Evolutionary conservation across 2,797 vertebrate species (phyloP).

Genomic region (Salarias fasciatus): DNA sequence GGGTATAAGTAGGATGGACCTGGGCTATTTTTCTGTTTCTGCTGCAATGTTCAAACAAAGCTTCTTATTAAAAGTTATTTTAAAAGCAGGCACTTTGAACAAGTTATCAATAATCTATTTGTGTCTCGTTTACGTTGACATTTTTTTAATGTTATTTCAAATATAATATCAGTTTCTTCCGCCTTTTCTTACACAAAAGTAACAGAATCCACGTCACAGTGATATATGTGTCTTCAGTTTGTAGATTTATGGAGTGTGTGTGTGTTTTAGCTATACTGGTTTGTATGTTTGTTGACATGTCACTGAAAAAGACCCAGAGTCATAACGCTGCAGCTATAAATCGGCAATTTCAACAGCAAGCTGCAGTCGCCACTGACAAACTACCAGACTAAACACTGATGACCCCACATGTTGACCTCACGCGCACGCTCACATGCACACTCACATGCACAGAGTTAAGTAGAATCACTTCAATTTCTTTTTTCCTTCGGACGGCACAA

Average conservation of each 20-base stretch:
- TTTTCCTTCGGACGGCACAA: too few species aligned
- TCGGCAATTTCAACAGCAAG: slow-evolving; percentile 54
- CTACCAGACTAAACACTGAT: slow-evolving; percentile 81
- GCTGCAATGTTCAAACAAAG: not conserved
- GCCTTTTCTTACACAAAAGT: not conserved
- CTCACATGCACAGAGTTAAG: slow-evolving; percentile 26
- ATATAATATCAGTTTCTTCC: not conserved
- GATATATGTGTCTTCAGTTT: not conserved
- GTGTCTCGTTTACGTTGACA: not conserved
- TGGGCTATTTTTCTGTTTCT: not conserved
- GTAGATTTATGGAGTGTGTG: not conserved
- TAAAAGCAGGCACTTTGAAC: not conserved
- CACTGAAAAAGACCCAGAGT: slow-evolving; percentile 59
- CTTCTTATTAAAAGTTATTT: too few species aligned
- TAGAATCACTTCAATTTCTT: too few species aligned
- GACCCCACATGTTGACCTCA: slow-evolving; percentile 76
- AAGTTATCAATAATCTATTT: not conserved
- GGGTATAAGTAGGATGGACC: not conserved
- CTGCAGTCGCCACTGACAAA: slow-evolving; percentile 65
- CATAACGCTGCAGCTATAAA: slow-evolving; percentile 77
- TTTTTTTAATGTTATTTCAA: not conserved
- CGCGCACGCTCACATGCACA: slow-evolving; percentile 10
- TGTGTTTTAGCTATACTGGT: not conserved
- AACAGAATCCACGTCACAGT: not conserved
- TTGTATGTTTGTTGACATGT: slow-evolving; percentile 16